These are phyloP conservation scores for Cynopterus sphinx DNA, from an alignment of 2,797 vertebrate genomes.

Conservation along the genomic window DNA sequence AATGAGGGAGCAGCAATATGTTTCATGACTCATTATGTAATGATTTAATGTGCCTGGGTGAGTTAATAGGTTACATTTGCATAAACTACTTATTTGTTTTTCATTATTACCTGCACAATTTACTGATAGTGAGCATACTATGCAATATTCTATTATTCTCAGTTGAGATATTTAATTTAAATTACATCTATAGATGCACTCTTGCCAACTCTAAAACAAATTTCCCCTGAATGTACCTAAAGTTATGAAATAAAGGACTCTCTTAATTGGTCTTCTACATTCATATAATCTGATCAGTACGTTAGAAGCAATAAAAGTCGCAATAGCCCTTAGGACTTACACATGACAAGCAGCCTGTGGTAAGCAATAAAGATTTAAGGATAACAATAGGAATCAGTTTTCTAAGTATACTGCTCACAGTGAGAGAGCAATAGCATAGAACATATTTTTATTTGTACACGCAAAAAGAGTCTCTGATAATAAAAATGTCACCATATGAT, in stretches of 20 bases:
- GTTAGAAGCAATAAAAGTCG: slow-evolving; percentile 55
- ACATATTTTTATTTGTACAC: slow-evolving; percentile 74
- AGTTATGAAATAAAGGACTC: slow-evolving; percentile 55
- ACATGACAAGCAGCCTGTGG: slow-evolving; percentile 56
- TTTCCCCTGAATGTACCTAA: slow-evolving; percentile 49
- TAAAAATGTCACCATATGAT: slow-evolving; percentile 82
- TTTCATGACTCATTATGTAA: neutral
- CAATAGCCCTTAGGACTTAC: slow-evolving; percentile 9
- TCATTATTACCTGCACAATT: slow-evolving; percentile 36
- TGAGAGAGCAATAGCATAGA: slow-evolving; percentile 66
- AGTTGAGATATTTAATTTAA: slow-evolving; percentile 66
- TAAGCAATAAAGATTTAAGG: slow-evolving; percentile 69
- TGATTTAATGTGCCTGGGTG: neutral
- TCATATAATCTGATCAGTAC: slow-evolving; percentile 42
- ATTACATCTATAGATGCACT: slow-evolving; percentile 48
- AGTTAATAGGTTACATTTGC: slow-evolving; percentile 42
- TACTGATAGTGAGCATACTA: slow-evolving; percentile 44
- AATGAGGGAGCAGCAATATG: neutral
- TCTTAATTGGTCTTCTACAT: slow-evolving; percentile 55
- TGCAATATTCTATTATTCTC: slow-evolving; percentile 59
- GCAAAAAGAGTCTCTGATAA: slow-evolving; percentile 78
- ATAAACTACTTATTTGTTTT: neutral
- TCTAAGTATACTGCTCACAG: slow-evolving; percentile 53
- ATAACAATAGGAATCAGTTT: slow-evolving; percentile 76
- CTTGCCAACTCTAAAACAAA: slow-evolving; percentile 33